Evolutionary conservation across 2,888 invertebrate genomes (phyloP).

Genomic region (Psylliodes chrysocephalus): DNA sequence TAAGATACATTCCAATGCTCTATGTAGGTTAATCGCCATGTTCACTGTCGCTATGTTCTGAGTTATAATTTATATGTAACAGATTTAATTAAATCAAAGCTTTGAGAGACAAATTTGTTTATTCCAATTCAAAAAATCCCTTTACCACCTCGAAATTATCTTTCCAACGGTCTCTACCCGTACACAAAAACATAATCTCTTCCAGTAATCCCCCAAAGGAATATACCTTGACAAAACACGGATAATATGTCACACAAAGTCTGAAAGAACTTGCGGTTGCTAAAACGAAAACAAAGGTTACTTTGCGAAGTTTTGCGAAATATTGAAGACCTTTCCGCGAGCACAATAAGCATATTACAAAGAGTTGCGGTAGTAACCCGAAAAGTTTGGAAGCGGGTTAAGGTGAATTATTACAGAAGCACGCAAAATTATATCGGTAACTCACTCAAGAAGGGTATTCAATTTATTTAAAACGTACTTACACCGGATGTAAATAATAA

Average conservation of each 20-base stretch:
- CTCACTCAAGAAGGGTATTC: too few species aligned
- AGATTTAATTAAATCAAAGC: too few species aligned
- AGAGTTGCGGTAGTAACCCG: not conserved
- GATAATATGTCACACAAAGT: not conserved
- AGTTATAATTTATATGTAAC: too few species aligned
- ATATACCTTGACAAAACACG: not conserved
- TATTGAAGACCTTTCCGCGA: not conserved
- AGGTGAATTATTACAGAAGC: too few species aligned
- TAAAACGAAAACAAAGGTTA: not conserved
- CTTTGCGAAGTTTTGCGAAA: not conserved
- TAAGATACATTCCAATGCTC: too few species aligned
- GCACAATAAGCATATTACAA: not conserved
- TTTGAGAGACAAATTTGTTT: too few species aligned
- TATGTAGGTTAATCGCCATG: too few species aligned
- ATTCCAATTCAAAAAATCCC: too few species aligned
- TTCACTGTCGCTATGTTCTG: too few species aligned
- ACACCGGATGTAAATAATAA: too few species aligned
- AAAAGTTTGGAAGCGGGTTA: not conserved
- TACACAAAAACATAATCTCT: not conserved
- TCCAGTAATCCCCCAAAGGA: not conserved
- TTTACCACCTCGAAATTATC: not conserved
- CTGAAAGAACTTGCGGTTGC: not conserved
- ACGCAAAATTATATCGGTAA: too few species aligned
- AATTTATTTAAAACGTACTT: too few species aligned
- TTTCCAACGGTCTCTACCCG: not conserved